Conservation (phyloP, 2,888 invertebrate genomes). For the Xylophagus ater region DNA sequence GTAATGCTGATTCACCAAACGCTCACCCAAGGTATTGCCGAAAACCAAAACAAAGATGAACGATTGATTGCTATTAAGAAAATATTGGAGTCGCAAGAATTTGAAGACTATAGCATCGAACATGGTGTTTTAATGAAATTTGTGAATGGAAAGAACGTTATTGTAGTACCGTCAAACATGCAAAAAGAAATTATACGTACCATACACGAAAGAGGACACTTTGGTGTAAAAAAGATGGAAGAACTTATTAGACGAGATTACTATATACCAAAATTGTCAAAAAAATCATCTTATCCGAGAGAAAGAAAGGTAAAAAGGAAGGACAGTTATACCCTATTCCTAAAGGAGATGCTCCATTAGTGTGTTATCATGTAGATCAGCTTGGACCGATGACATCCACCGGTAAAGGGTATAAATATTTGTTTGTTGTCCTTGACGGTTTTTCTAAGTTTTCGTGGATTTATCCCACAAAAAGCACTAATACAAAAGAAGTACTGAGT, state of each 20-base stretch:
- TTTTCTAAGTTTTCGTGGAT: background rate
- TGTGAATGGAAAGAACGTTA: background rate
- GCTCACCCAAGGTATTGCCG: no score
- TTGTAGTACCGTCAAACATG: background rate
- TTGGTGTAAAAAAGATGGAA: conserved; percentile 12
- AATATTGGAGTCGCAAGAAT: background rate
- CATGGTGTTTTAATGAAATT: background rate
- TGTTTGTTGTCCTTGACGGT: background rate
- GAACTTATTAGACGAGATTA: no score
- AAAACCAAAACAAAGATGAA: background rate
- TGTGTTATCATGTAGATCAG: background rate
- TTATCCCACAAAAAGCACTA: background rate
- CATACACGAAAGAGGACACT: conserved; percentile 1
- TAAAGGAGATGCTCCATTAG: background rate
- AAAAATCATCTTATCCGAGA: no score
- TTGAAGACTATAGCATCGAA: background rate
- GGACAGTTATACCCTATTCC: background rate
- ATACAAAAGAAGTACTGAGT: background rate
- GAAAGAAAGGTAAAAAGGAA: background rate
- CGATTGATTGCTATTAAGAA: background rate
- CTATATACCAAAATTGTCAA: no score
- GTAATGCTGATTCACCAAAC: background rate
- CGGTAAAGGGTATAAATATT: background rate
- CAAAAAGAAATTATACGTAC: background rate
- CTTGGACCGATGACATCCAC: background rate